Evolutionary conservation across 2,888 invertebrate genomes (phyloP).

Genomic region (Steinernema scapterisci): DNA sequence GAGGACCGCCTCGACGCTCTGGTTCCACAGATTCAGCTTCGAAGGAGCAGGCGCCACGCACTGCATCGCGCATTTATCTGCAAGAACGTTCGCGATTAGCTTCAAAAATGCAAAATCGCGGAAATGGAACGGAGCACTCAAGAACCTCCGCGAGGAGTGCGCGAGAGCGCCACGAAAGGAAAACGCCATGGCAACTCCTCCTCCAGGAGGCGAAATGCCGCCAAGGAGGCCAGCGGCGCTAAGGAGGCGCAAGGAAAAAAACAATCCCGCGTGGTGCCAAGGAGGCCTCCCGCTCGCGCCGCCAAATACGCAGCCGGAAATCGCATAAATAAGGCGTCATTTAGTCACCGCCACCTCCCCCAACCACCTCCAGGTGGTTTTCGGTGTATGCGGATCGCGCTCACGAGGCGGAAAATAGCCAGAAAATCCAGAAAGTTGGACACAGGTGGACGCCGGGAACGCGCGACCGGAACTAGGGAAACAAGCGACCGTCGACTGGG

Average conservation of each 20-base stretch:
- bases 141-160: no score
- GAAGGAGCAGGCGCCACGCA: slow-evolving; percentile 16
- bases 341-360: neutral
- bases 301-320: slow-evolving; percentile 4
- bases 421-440: neutral
- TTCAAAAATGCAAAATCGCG: neutral
- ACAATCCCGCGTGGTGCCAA: neutral
- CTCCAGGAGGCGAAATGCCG: slow-evolving; percentile 4
- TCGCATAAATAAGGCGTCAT: slow-evolving; percentile 8
- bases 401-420: neutral
- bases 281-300: neutral
- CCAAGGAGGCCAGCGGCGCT: neutral
- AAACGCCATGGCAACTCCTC: slow-evolving; percentile 28
- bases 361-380: neutral
- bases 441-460: neutral
- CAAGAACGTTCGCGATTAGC: no score
- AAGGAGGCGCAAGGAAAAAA: neutral
- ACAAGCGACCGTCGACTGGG: no score
- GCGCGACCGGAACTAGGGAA: neutral
- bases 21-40: slow-evolving; percentile 33
- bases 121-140: no score
- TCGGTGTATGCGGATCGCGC: neutral
- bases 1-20: slow-evolving; percentile 39
- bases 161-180: neutral
- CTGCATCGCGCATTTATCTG: slow-evolving; percentile 5